Evolutionary conservation across 2,888 invertebrate species (phyloP).

Genomic region (Epinotia demarniana): DNA sequence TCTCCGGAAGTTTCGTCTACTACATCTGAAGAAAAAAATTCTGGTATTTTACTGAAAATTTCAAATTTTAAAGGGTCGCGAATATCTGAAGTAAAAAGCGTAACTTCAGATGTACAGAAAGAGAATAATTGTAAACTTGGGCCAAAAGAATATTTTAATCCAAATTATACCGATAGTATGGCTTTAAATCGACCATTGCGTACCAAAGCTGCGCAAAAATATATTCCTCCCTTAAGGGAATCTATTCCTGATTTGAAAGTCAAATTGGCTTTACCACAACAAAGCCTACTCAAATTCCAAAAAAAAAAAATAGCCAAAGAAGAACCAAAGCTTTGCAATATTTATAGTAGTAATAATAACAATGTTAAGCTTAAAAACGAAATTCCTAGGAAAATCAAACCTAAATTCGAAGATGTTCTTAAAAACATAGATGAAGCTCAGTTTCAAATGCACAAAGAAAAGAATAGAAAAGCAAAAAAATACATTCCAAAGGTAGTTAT

Average conservation of each 20-base stretch:
- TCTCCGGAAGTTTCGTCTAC: constrained; percentile 81
- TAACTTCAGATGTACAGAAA: constrained; percentile 52
- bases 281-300: constrained; percentile 74
- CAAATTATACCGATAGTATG: constrained; percentile 56
- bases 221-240: constrained; percentile 79
- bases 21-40: constrained; percentile 76
- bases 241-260: constrained; percentile 74
- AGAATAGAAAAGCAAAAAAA: constrained; percentile 69
- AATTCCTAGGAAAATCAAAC: constrained; percentile 73
- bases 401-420: constrained; percentile 82
- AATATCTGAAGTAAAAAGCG: constrained; percentile 69
- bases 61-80: constrained; percentile 73
- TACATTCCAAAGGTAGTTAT: constrained; percentile 80
- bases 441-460: constrained; percentile 74
- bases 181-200: constrained; percentile 67
- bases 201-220: constrained; percentile 82
- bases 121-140: constrained; percentile 70
- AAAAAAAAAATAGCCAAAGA: constrained; percentile 74
- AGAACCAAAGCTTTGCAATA: constrained; percentile 61
- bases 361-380: constrained; percentile 51
- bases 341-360: constrained; percentile 52
- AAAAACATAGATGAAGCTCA: constrained; percentile 81
- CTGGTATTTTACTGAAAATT: constrained; percentile 75
- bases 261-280: constrained; percentile 75
- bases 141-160: constrained; percentile 65